phyloP scores from a whole-genome alignment of 2,888 invertebrate species.

The Pollenia angustigena region DNA sequence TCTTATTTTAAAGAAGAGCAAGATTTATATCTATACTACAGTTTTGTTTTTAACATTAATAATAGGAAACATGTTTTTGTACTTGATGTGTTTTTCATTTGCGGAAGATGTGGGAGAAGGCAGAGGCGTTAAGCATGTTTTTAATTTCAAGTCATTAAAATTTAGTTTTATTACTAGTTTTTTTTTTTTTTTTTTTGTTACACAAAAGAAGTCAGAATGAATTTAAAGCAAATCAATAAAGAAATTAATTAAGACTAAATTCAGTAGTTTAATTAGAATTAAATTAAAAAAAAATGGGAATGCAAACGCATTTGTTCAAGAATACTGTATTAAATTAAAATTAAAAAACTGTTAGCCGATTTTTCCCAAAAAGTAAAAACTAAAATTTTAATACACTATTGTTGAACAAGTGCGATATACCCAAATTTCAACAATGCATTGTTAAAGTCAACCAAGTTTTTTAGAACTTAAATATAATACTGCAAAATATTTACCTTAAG shows the following conservation, averaged over 20 bases:
- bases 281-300: background rate
- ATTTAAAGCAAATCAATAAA: background rate
- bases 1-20: slow-evolving; percentile 39
- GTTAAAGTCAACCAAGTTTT: too few species aligned
- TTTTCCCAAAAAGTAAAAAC: too few species aligned
- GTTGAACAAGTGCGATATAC: too few species aligned
- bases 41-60: slow-evolving; percentile 67
- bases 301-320: too few species aligned
- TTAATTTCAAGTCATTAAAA: slow-evolving; percentile 43
- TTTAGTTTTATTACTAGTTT: background rate
- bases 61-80: slow-evolving; percentile 66
- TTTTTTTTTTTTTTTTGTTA: background rate
- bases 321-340: too few species aligned
- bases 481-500: too few species aligned
- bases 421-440: too few species aligned
- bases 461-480: too few species aligned
- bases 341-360: too few species aligned
- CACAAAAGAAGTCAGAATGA: background rate
- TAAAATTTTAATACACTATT: too few species aligned
- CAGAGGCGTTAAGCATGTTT: slow-evolving; percentile 9
- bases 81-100: slow-evolving; percentile 8
- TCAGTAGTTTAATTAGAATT: background rate
- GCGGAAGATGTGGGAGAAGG: too few species aligned
- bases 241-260: slow-evolving; percentile 1
- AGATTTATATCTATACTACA: slow-evolving; percentile 57